Conservation (phyloP, 1,140 invertebrate species). For the Agrilus planipennis region DNA sequence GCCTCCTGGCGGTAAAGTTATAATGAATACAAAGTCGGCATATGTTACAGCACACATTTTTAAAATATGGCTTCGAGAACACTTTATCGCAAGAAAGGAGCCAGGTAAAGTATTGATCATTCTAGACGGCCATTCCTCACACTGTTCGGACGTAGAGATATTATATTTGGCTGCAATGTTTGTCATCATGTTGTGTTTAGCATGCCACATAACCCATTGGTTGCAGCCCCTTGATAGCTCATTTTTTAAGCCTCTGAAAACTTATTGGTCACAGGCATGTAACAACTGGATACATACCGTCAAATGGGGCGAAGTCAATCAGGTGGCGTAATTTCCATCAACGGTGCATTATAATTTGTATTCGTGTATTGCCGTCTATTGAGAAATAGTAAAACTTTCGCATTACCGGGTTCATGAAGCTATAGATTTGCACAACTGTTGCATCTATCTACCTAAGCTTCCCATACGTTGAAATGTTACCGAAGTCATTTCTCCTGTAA, state of each 20-base stretch:
- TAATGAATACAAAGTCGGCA: constrained; percentile 27
- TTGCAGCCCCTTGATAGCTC: constrained; percentile 9
- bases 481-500: too few relatives aligned
- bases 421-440: too few relatives aligned
- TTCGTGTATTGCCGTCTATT: too few relatives aligned
- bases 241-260: constrained; percentile 12
- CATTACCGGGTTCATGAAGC: too few relatives aligned
- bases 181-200: constrained; percentile 1
- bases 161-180: constrained; percentile 13
- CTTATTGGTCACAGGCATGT: constrained; percentile 10
- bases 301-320: too few relatives aligned
- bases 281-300: too few relatives aligned
- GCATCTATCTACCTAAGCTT: too few relatives aligned
- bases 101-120: constrained; percentile 18
- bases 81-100: constrained; percentile 22
- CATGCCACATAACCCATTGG: constrained; percentile 2
- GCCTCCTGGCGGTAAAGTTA: constrained; percentile 20
- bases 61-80: constrained; percentile 20
- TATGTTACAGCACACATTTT: constrained; percentile 29
- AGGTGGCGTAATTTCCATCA: too few relatives aligned
- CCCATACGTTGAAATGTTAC: too few relatives aligned
- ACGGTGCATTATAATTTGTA: too few relatives aligned
- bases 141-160: constrained; percentile 13
- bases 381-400: too few relatives aligned
- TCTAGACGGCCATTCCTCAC: constrained; percentile 22